Base-by-base conservation (phyloP, 2,113 vertebrate species). In the Melanerpes aurifrons region DNA sequence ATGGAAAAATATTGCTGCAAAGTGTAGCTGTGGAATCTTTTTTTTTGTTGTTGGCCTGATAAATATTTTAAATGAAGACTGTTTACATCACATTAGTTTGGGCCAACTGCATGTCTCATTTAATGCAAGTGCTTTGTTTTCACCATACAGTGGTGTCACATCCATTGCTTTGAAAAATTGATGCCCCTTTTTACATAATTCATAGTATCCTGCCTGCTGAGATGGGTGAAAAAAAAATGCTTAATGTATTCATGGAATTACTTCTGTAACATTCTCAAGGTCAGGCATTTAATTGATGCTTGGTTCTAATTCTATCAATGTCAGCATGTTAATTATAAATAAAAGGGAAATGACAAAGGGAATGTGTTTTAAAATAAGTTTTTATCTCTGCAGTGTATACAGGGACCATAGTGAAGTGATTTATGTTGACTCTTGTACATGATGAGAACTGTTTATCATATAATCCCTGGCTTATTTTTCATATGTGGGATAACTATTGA, bases 131-230 rank as follows among this genome's bases (percentile, higher is more conserved):
- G 79, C 77, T 92, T 94, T 91, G 88, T 94, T 96, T 95, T 91
- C 57, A 69, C 69, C 62, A 12, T 74, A 82, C 15, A 95, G 77
- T 82, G 37, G 86, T 95, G 90, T 93, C 94, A 95, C 62, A 86
- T 95, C 87, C 86, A 73, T 45, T 68, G 85, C 75, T 91, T 94
- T 95, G 88, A 96, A 95, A 96, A 89, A 94, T 81, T 94, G 58
- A 93, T 94, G 67, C 12, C 79, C 1, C 5, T 94, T 89, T 96
- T 93, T 96, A 93, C 94, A 94, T 97, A 95, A 97, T 96, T 97
- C 92, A 96, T 96, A 58, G 40, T 89, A 92, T 72, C 25, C 0
- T 92, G 87, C 78, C 86, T 95, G 72, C 86, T 96, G 90, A 87
- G 93, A 95, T 95, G 74, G 91, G 62, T 90, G 59, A 78, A 78